Base-by-base conservation (phyloP, 2,113 vertebrate species). In the Drymodes brunneopygia region DNA sequence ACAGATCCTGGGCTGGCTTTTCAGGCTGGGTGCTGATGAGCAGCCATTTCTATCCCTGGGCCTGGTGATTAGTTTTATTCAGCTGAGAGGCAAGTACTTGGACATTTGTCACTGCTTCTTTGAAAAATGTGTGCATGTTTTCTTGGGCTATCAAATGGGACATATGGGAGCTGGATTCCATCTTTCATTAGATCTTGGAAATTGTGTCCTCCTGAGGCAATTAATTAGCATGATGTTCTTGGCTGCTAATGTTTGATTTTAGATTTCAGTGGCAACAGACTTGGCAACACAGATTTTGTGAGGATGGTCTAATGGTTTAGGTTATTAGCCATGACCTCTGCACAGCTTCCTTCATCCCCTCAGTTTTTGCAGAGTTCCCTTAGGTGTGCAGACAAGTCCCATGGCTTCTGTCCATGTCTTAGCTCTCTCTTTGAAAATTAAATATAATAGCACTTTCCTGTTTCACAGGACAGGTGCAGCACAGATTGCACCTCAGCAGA, bases 181-280 rank as follows among this genome's bases (percentile, higher is more conserved):
- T 92, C 86, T 89, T 95, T 81, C 83, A 78, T 92, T 95, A 87
- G 54, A 81, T 80, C 74, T 90, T 95, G 54, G 38, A 96, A 95
- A 87, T 70, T 61, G 58, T 92, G 69, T 87, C 65, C 92, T 90
- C 95, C 65, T 70, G 69, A 85, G 61, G 92, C 89, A 94, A 89
- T 74, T 95, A 92, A 95, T 73, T 94, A 93, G 74, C 47, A 71
- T 57, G 15, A 90, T 82, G 82, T 74, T 93, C 95, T 95, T 96
- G 83, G 92, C 88, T 94, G 86, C 53, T 95, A 48, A 71, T 79
- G 64, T 92, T 95, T 97, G 88, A 91, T 93, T 96, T 95, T 90
- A 94, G 85, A 90, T 92, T 88, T 93, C 65, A 73, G 86, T 54
- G 60, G 82, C 74, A 92, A 83, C 75, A 86, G 71, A 79, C 53